phyloP scores from a whole-genome alignment of 2,888 invertebrate genomes.

The Strigamia crassipes region DNA sequence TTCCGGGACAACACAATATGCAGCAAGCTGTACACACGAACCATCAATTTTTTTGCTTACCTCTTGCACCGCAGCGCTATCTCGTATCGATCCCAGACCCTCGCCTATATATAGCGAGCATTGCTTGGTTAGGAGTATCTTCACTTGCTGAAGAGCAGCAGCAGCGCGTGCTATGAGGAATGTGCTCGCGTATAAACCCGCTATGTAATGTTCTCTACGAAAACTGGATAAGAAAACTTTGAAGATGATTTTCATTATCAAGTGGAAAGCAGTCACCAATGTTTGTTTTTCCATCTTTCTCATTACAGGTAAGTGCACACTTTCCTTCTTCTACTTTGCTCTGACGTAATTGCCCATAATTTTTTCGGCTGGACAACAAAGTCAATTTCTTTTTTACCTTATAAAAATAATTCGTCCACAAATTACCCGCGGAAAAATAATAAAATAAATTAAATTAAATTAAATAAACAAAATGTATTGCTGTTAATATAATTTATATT shows the following conservation, averaged over 20 bases:
- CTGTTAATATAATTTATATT: too few species aligned
- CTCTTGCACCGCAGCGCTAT: background rate
- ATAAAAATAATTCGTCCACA: too few species aligned
- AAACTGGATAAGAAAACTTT: slow-evolving; percentile 10
- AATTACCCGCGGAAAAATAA: too few species aligned
- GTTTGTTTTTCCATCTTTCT: slow-evolving; percentile 4
- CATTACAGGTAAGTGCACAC: background rate
- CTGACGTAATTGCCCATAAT: background rate
- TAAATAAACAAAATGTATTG: too few species aligned
- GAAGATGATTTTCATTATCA: slow-evolving; percentile 10
- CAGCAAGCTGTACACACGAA: background rate
- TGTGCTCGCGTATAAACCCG: background rate
- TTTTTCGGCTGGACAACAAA: background rate
- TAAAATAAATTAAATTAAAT: too few species aligned
- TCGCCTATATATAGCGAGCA: background rate
- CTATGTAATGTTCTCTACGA: background rate
- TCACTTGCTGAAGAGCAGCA: slow-evolving; percentile 10
- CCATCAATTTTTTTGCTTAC: background rate
- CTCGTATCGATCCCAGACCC: background rate
- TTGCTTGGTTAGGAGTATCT: background rate
- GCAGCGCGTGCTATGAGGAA: background rate
- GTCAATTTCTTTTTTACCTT: too few species aligned
- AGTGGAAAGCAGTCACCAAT: slow-evolving; percentile 10
- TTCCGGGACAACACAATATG: slow-evolving; percentile 10
- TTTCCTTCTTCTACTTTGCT: background rate